Percentiles rank a stretch among this genome's conserved stretches.
These are phyloP conservation scores for Eueremaeus valkanovi DNA, from an alignment of 2,888 invertebrate species.

Conservation along the genomic window DNA sequence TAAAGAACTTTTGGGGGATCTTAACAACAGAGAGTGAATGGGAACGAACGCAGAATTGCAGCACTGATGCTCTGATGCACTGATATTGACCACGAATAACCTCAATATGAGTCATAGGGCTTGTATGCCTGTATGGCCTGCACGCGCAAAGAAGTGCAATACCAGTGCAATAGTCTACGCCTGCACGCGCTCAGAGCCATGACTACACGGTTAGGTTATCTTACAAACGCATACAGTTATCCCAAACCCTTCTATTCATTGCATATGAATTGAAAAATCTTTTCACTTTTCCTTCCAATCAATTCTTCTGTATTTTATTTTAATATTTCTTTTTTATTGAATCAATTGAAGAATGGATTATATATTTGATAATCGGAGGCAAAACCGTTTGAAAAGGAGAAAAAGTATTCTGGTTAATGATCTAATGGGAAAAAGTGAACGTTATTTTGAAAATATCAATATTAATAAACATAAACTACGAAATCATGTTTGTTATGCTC, in stretches of 20 bases:
- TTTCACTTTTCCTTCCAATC: slow-evolving; percentile 21
- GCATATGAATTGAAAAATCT: slow-evolving; percentile 10
- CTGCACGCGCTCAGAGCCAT: neutral
- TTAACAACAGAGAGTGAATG: neutral
- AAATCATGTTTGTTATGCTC: neutral
- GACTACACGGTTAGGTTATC: slow-evolving; percentile 1
- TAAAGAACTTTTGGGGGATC: slow-evolving; percentile 28
- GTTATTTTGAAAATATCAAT: neutral
- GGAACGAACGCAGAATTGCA: neutral
- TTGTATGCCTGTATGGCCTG: neutral
- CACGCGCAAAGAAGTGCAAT: slow-evolving; percentile 19
- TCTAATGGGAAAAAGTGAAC: neutral
- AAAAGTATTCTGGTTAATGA: neutral
- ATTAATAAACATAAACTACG: neutral
- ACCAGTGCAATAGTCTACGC: neutral
- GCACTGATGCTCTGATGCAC: neutral
- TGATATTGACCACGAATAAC: slow-evolving; percentile 35
- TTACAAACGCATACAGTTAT: neutral
- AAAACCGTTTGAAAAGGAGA: neutral
- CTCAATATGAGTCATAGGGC: neutral
- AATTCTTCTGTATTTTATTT: no score
- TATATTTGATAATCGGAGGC: neutral
- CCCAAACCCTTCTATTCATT: neutral
- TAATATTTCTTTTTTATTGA: neutral
- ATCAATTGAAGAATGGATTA: slow-evolving; percentile 1